Evolutionary conservation across 2,113 vertebrate species (phyloP), one percentile per base, ranked within the genome.

Genomic region (Lepisosteus oculatus): DNA sequence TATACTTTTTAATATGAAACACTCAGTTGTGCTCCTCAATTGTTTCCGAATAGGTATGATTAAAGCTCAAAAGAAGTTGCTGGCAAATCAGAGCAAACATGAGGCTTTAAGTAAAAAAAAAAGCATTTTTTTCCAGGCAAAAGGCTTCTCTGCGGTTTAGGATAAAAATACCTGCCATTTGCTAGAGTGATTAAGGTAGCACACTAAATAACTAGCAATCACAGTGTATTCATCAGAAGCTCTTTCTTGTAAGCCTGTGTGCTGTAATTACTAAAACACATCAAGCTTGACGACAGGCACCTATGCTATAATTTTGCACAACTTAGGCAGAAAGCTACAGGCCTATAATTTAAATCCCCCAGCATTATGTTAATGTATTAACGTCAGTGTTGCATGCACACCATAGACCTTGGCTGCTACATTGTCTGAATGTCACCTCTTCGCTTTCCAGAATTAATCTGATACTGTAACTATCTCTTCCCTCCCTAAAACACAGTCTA

Each of bases 171-270:
- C 85, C 84, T 89, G 84, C 87, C 90, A 78, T 75, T 73, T 65
- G 65, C 71, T 64, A 68, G 76, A 81, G 71, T 78, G 87, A 90
- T 91, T 81, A 87, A 80, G 73, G 79, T 4, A 69, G 68, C 75
- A 77, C 74, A 73, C 76, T 89, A 87, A 91, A 90, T 88, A 70
- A 86, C 78, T 78, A 75, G 86, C 88, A 91, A 91, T 91, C 89
- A 92, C 69, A 73, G 66, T 79, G 76, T 74, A 90, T 85, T 89
- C 90, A 90, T 90, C 86, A 80, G 80, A 77, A 78, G 74, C 74
- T 56, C 79, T 77, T 81, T 78, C 79, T 80, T 72, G 76, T 80
- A 81, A 85, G 68, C 78, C 82, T 61, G 79, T 77, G 73, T 80
- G 72, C 81, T 87, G 83, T 90, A 90, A 92, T 92, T 92, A 90